Evolutionary conservation across 2,797 vertebrate genomes (phyloP).

Genomic region (Catostomus latipinnis): DNA sequence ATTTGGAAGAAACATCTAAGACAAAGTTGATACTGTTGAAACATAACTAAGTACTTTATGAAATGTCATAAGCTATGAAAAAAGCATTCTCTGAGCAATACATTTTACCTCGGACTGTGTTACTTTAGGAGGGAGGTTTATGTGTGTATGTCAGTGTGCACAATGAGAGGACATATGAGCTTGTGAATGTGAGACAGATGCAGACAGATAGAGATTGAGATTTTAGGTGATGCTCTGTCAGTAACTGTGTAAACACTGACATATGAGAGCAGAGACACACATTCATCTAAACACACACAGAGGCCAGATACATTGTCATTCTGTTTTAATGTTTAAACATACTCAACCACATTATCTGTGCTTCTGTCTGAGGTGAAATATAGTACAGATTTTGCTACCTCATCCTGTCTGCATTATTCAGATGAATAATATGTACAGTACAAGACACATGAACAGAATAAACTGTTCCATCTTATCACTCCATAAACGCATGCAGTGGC

Average conservation of each 20-base stretch:
- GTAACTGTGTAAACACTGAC: conserved; percentile 73
- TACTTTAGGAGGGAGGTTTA: no score
- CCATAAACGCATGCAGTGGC: neutral
- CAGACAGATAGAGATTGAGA: conserved; percentile 48
- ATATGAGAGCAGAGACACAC: conserved; percentile 71
- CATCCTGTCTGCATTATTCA: neutral
- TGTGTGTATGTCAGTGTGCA: no score
- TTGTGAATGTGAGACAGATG: conserved; percentile 64
- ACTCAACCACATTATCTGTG: neutral
- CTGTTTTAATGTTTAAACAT: neutral
- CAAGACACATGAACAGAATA: neutral
- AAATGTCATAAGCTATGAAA: no score
- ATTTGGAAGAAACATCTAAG: no score
- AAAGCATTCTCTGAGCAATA: no score
- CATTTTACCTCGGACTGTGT: no score
- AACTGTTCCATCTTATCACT: neutral
- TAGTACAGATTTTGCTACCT: neutral
- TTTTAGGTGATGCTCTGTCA: conserved; percentile 74
- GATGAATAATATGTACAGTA: neutral
- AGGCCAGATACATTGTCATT: neutral
- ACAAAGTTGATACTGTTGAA: no score
- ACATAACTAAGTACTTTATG: no score
- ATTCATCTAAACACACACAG: conserved; percentile 2
- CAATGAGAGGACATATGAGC: no score
- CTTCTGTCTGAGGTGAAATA: neutral